Evolutionary conservation across 1,140 invertebrate genomes (phyloP).

Genomic region (Lithobius niger): DNA sequence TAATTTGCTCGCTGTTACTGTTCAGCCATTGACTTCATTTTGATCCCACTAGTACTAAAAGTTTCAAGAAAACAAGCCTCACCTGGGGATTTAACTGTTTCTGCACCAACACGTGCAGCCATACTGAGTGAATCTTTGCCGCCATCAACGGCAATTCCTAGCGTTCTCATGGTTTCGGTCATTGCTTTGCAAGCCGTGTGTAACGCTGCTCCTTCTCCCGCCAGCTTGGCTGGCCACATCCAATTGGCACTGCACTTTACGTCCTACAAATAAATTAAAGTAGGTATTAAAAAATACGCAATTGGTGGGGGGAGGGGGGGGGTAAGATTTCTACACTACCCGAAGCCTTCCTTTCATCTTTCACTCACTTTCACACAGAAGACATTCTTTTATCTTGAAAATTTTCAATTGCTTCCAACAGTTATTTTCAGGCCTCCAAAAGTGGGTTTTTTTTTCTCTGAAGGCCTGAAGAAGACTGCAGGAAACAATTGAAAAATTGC

Average conservation of each 20-base stretch:
- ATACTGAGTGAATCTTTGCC: slow-evolving; percentile 97
- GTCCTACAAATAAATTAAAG: slow-evolving; percentile 40
- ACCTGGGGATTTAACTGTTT: slow-evolving; percentile 71
- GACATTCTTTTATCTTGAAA: no score
- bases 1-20: no score
- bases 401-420: no score
- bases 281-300: no score
- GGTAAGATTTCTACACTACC: no score
- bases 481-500: no score
- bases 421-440: no score
- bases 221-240: slow-evolving; percentile 97
- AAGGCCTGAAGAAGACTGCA: no score
- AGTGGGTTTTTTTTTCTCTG: no score
- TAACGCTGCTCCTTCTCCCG: slow-evolving; percentile 74
- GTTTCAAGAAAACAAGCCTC: slow-evolving; percentile 5
- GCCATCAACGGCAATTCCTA: slow-evolving; percentile 89
- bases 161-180: slow-evolving; percentile 65
- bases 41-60: neutral
- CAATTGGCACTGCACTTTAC: slow-evolving; percentile 96
- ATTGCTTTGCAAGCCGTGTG: slow-evolving; percentile 77
- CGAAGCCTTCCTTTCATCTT: no score
- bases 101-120: slow-evolving; percentile 65
- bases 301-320: no score
- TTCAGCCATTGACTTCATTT: neutral
- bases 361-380: no score